Base-by-base conservation (phyloP, 2,797 vertebrate genomes). In the Ceyx erithaca region DNA sequence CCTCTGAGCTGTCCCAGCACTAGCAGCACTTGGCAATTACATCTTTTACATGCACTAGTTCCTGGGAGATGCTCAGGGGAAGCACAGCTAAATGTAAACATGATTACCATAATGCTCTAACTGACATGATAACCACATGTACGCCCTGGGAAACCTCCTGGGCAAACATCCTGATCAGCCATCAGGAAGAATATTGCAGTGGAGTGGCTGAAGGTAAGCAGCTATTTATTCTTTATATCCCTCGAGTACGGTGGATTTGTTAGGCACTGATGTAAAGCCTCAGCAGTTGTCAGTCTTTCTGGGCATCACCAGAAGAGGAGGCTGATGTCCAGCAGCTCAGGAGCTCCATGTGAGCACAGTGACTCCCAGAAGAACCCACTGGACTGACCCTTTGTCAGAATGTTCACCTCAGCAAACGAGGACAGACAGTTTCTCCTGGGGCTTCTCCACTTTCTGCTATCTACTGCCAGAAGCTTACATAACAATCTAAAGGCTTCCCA, bases 1-100 rank as follows among this genome's bases (percentile, higher is more conserved):
- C 49, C 90, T 89, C 92, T 5, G 26, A 85, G 87, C 63, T 58
- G 2, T 20, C 76, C 68, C 94, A 85, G 81, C 69, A 90, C 91
- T 12, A 81, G 79, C 72, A 15, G 35, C 7, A 12, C 61, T 68
- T 8, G 10, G 64, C 92, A 87, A 69, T 78, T 46, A 51, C 55
- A 75, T 35, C 71, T 83, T 77, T 58, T 41, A 46, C 23, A 16
- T 20, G 49, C 17, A 54, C 52, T 26, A 40, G 31, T 7, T 55
- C 70, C 80, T 58, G 54, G 70, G 59, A 37, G n/a, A 73, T 23
- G 28, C 61, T 40, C 7, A 0, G 48, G n/a, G 28, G 49, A 81
- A 33, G 49, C 71, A 54, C 30, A 33, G 54, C 48, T 33, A 31
- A 66, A 79, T 26, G 67, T 48, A 72, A n/a, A 72, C 43, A 16